A percentile compares a stretch with the other conserved stretches of the same genome.
phyloP scores from a whole-genome alignment of 2,113 vertebrate genomes.

The Plectropomus leopardus region DNA sequence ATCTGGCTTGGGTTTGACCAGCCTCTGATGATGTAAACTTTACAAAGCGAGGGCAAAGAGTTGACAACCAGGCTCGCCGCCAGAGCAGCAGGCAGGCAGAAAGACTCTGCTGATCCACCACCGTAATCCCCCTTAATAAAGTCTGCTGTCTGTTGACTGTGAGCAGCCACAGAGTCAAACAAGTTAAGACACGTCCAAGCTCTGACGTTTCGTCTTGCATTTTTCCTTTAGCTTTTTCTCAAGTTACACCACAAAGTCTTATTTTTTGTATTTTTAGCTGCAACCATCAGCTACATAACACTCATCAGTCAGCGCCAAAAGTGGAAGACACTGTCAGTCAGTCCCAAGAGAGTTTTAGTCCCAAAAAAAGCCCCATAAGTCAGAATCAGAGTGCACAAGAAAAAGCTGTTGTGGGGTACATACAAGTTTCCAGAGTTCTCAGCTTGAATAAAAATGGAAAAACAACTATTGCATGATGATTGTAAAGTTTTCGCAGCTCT shows the following conservation, averaged over 20 bases:
- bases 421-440: too few species aligned
- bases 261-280: background rate
- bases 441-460: too few species aligned
- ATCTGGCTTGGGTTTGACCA: conserved; percentile 2
- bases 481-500: background rate
- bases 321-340: background rate
- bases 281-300: conserved; percentile 3
- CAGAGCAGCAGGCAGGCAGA: conserved; percentile 50
- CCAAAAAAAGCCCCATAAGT: background rate
- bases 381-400: background rate
- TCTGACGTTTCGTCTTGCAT: background rate
- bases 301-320: background rate
- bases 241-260: background rate
- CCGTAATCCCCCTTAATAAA: conserved; percentile 63
- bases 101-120: conserved; percentile 39
- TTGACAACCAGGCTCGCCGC: conserved; percentile 8
- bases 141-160: conserved; percentile 52
- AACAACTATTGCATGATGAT: background rate
- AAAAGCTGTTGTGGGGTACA: background rate
- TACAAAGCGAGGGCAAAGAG: conserved; percentile 25
- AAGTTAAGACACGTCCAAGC: conserved; percentile 31
- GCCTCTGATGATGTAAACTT: conserved; percentile 7
- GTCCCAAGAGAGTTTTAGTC: conserved; percentile 4
- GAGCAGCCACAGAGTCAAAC: conserved; percentile 43
- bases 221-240: background rate